Percentiles rank a stretch among this genome's conserved stretches.
Conservation (phyloP, 2,888 invertebrate species). For the Chirona hameri region DNA sequence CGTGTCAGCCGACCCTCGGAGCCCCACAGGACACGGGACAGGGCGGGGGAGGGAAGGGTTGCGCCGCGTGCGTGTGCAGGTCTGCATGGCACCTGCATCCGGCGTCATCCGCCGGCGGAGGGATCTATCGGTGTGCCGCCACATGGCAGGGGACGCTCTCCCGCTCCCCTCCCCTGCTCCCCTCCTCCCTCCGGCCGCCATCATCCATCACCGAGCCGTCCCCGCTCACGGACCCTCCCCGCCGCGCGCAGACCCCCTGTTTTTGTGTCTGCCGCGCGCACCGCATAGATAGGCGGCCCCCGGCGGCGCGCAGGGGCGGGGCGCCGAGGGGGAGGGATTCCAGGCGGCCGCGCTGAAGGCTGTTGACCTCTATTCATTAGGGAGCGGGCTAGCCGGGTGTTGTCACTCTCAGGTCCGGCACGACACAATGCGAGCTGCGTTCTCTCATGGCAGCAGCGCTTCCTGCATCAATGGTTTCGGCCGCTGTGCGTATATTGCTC, state of each 20-base stretch:
- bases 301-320: background rate
- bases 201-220: conserved; percentile 1
- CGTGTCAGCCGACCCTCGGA: too few relatives aligned
- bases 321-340: background rate
- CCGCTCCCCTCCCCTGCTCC: too few relatives aligned
- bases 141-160: background rate
- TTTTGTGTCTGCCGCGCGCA: background rate
- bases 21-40: too few relatives aligned
- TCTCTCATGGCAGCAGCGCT: too few relatives aligned
- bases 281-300: conserved; percentile 7
- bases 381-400: too few relatives aligned
- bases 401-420: too few relatives aligned
- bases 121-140: background rate
- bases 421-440: too few relatives aligned
- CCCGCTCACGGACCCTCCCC: background rate
- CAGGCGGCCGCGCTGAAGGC: background rate
- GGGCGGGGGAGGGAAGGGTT: background rate
- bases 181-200: background rate
- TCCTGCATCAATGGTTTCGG: too few relatives aligned
- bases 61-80: background rate
- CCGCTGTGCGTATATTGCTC: too few relatives aligned
- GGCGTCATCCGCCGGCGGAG: background rate
- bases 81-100: background rate
- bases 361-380: background rate
- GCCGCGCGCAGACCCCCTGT: background rate